Conservation (phyloP, 2,888 invertebrate genomes). For the Lacanobia wlatinum region DNA sequence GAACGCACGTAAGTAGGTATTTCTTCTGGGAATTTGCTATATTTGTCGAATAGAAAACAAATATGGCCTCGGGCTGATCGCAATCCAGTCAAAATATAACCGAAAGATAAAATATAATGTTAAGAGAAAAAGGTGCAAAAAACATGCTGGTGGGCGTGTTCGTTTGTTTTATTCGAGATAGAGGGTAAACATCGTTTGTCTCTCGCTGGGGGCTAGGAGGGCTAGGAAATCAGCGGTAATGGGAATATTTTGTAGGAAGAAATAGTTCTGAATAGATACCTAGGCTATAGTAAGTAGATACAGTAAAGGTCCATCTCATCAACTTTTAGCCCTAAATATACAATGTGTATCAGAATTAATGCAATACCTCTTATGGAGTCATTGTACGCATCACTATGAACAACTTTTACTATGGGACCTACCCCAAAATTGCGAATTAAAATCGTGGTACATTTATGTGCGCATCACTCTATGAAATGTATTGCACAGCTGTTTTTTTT, state of each 20-base stretch:
- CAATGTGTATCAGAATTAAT: no score
- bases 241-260: neutral
- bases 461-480: no score
- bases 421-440: no score
- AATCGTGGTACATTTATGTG: no score
- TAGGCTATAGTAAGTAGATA: no score
- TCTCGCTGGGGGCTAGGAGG: slow-evolving; percentile 49
- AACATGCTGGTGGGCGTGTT: slow-evolving; percentile 53
- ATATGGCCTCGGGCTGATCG: slow-evolving; percentile 33
- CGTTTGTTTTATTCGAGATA: slow-evolving; percentile 58
- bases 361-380: no score
- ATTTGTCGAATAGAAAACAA: slow-evolving; percentile 47
- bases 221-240: slow-evolving; percentile 36
- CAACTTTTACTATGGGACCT: no score
- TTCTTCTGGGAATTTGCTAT: slow-evolving; percentile 31
- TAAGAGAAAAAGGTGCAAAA: slow-evolving; percentile 54
- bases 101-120: slow-evolving; percentile 37
- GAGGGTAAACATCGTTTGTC: slow-evolving; percentile 70
- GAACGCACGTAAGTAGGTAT: slow-evolving; percentile 27
- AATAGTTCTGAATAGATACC: no score
- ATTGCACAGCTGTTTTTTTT: no score
- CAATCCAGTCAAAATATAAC: slow-evolving; percentile 43
- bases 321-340: no score
- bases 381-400: no score
- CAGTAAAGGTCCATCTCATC: no score